A percentile compares a stretch with the other conserved stretches of the same genome.
phyloP scores from a whole-genome alignment of 2,888 invertebrate species.

The Ecdyonurus torrentis region DNA sequence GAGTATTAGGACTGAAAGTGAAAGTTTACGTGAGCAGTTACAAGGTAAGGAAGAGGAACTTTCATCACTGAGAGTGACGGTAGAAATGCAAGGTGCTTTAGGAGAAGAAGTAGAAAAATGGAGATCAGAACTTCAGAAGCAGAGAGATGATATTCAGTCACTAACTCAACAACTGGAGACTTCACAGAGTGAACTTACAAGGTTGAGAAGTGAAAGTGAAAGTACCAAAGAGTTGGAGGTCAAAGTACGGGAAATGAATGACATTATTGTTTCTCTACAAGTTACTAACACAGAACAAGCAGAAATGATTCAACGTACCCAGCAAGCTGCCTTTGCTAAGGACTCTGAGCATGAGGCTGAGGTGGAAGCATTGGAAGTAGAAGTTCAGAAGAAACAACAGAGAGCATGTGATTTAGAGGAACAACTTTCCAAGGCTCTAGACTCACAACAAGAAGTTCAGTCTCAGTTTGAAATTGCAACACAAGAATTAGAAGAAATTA shows the following conservation, averaged over 20 bases:
- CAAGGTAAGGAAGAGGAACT: conserved; percentile 23
- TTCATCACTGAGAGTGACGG: conserved; percentile 11
- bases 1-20: conserved; percentile 37
- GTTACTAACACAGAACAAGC: conserved; percentile 30
- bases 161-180: conserved; percentile 23
- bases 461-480: conserved; percentile 25
- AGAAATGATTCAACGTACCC: conserved; percentile 10
- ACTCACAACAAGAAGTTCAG: neutral
- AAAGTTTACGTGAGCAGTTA: conserved; percentile 49
- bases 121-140: conserved; percentile 17
- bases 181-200: conserved; percentile 24
- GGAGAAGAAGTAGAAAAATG: conserved; percentile 21
- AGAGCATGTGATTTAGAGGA: neutral
- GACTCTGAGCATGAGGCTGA: conserved; percentile 16
- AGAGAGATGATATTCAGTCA: conserved; percentile 17
- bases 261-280: neutral
- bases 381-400: conserved; percentile 13
- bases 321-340: neutral
- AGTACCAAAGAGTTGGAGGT: conserved; percentile 28
- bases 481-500: conserved; percentile 20
- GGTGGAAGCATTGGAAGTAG: conserved; percentile 13
- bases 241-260: conserved; percentile 29
- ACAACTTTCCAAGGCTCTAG: neutral
- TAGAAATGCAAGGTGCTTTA: conserved; percentile 17
- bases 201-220: conserved; percentile 23